Base-by-base conservation (phyloP, 2,113 vertebrate species). In the Stegostoma tigrinum region DNA sequence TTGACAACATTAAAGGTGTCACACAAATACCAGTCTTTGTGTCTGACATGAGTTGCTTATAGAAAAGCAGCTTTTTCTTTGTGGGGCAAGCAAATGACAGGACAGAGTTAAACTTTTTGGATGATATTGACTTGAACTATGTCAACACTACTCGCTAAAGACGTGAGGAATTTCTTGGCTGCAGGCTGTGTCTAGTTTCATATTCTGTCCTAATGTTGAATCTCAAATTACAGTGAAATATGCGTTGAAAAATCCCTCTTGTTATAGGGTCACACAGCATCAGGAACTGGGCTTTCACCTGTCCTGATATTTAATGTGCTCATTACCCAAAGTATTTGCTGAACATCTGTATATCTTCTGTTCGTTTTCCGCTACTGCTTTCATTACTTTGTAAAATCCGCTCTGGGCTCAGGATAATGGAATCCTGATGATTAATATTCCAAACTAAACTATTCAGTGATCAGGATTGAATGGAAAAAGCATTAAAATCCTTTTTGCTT, bases 111-210 rank as follows among this genome's bases (percentile, higher is more conserved):
- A 83, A 83, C 4, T 23, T 83, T 38, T 83, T 42, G 78, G 78
- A 83, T 83, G 78, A 17, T 83, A 17, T 38, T 83, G n/a, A 83
- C n/a, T 38, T 83, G 78, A 83, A 42, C 78, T n/a, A 83, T 42
- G 19, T 38, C 78, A 83, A 42, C 78, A 83, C 19, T 83, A 5
- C 78, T 83, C 0, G n/a, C 78, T 83, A 83, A 83, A 83, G 78
- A 83, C n/a, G 38, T n/a, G 78, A 83, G 78, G 78, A 83, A 83
- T 83, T 83, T 83, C 78, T 38, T 83, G 78, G 78, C 78, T 5
- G 78, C 78, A 19, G 78, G 78, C 78, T 83, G n/a, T 83, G 78
- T 83, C 78, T 83, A 83, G 78, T 42, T 83, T 83, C 78, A 42
- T 83, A 83, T 21, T 83, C 78, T 83, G 78, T 83, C n/a, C 78